These are phyloP conservation scores for Alectura lathami DNA, from an alignment of 2,113 vertebrate species.

Conservation along the genomic window DNA sequence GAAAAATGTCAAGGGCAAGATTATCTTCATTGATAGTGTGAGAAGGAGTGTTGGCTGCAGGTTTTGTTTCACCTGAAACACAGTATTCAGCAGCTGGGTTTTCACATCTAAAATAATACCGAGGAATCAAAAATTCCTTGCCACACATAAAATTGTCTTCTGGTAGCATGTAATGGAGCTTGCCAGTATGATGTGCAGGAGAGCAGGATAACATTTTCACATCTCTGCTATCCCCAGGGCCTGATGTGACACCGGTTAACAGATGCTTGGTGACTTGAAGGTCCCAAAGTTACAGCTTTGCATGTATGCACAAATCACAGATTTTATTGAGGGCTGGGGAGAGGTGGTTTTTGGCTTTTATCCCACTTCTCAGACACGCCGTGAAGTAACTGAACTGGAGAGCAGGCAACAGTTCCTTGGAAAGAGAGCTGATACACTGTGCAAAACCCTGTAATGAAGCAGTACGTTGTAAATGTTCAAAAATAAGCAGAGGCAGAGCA, in stretches of 20 bases:
- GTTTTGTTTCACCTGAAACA: slow-evolving; percentile 42
- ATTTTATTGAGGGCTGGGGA: slow-evolving; percentile 19
- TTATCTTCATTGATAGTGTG: slow-evolving; percentile 61
- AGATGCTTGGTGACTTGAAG: slow-evolving; percentile 18
- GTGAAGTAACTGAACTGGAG: neutral
- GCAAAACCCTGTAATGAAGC: too few species aligned
- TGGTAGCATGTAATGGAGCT: slow-evolving; percentile 1
- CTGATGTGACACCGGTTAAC: neutral
- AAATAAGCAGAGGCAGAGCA: too few species aligned
- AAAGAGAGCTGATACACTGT: neutral
- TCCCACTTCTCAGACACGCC: neutral
- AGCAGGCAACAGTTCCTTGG: neutral
- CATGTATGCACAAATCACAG: neutral
- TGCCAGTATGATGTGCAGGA: neutral
- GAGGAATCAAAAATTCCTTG: neutral
- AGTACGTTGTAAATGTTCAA: too few species aligned
- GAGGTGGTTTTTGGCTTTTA: slow-evolving; percentile 19
- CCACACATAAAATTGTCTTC: slow-evolving; percentile 9
- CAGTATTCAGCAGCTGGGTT: slow-evolving; percentile 13
- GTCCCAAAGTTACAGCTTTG: neutral
- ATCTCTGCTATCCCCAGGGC: neutral
- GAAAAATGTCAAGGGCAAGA: slow-evolving; percentile 45
- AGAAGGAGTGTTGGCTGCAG: slow-evolving; percentile 25
- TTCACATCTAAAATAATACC: slow-evolving; percentile 27
- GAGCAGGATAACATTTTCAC: slow-evolving; percentile 28